Evolutionary conservation across 2,888 invertebrate species (phyloP), one percentile per base, ranked within the genome.

Genomic region (Elysia crispata): DNA sequence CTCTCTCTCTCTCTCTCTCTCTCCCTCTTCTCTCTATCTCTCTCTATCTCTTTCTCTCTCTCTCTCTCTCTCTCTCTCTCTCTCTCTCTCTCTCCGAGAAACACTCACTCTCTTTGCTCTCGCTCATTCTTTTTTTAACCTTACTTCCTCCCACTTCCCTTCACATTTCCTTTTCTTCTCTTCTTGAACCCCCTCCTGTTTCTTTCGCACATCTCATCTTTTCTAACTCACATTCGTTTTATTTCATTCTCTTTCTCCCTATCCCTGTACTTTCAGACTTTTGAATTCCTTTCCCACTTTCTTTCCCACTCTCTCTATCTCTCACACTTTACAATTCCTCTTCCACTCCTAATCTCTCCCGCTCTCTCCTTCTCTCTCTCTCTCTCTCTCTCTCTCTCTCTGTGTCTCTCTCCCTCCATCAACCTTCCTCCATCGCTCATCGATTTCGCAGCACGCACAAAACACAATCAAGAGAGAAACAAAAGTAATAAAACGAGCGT

Each of bases 1-100:
- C 74, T 76, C 70, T 79, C 72, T 62, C 79, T 81, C 62, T 79
- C 72, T 78, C 77, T 77, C 77, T 67, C 73, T 81, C 80, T 82
- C 66, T 74, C 60, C 74, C 73, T 81, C 66, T 66, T 50, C 50
- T 50, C 15, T 31, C 75, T 57, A 11, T 57, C 54, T 54, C 8
- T 50, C 57, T 57, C 11, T 23, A 8, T 74, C 54, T 41, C 66
- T 76, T 66, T 77, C 77, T 69, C 54, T 50, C 69, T 76, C 66
- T 66, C 49, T 66, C 66, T 41, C 30, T 49, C 23, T 67, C 76
- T 49, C 66, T 66, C 54, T 49, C 67, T 49, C 28, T 67, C 66
- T 49, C 25, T 28, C 67, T 76, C 50, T 25, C 76, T 41, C 49
- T 66, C 49, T 31, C 25, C 25, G 8, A 1, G 0, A 31, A 13